A percentile compares a stretch with the other conserved stretches of the same genome.
phyloP scores from a whole-genome alignment of 2,113 vertebrate species.

The Sinocyclocheilus anshuiensis region DNA sequence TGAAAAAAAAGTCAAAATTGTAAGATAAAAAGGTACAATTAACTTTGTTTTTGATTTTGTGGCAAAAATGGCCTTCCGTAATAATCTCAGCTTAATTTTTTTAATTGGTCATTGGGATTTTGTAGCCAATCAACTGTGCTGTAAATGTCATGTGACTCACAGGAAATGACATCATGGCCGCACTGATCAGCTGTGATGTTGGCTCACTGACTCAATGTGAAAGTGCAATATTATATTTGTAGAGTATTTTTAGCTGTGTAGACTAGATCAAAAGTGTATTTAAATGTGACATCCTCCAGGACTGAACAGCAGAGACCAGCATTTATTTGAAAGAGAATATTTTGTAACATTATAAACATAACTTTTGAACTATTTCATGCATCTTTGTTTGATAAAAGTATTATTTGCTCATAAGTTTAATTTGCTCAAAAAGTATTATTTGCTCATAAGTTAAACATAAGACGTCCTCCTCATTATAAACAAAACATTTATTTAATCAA shows the following conservation, averaged over 20 bases:
- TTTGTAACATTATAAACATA: not conserved
- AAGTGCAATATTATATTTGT: slow-evolving; percentile 21
- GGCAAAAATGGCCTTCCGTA: too few relatives aligned
- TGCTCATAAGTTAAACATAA: not conserved
- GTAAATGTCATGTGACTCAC: not conserved
- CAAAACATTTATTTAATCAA: too few relatives aligned
- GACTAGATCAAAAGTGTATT: not conserved
- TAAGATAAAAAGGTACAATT: too few relatives aligned
- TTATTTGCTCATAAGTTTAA: not conserved
- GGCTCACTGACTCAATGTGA: not conserved
- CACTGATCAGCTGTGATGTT: not conserved
- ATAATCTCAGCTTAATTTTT: not conserved
- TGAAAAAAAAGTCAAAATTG: too few relatives aligned
- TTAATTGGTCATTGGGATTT: not conserved
- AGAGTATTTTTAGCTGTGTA: slow-evolving; percentile 13
- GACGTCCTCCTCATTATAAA: too few relatives aligned
- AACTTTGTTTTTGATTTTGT: too few relatives aligned
- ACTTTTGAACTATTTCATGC: not conserved
- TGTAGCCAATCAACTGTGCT: not conserved
- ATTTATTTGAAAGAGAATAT: not conserved
- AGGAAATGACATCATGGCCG: not conserved
- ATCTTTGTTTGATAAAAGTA: not conserved
- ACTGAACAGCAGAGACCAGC: not conserved
- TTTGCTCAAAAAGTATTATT: not conserved
- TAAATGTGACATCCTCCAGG: not conserved